These are phyloP conservation scores for Aramus guarauna DNA, from an alignment of 2,113 vertebrate species.

Conservation along the genomic window DNA sequence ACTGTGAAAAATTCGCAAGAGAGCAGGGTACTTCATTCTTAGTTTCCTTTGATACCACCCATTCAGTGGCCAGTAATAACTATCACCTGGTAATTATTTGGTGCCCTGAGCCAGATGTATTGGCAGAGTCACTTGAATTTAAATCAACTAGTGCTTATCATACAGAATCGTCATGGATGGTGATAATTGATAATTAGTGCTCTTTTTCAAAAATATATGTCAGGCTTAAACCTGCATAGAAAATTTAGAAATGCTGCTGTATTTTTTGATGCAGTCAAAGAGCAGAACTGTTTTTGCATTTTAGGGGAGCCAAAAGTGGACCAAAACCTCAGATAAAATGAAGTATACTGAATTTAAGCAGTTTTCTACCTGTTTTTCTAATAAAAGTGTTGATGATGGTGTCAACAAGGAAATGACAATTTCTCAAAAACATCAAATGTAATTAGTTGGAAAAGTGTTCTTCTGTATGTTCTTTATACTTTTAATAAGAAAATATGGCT, in stretches of 20 bases:
- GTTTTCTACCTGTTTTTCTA: neutral
- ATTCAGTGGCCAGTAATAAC: neutral
- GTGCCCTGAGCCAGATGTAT: neutral
- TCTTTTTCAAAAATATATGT: neutral
- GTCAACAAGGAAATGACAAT: neutral
- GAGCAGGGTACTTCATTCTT: neutral
- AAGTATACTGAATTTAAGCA: neutral
- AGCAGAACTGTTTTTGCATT: neutral
- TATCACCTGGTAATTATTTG: neutral
- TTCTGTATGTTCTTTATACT: neutral
- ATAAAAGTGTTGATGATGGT: neutral
- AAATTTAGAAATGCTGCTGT: neutral
- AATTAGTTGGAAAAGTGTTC: neutral
- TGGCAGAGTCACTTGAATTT: neutral
- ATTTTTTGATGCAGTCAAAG: neutral
- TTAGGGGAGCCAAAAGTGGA: fast-evolving
- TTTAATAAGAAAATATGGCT: neutral
- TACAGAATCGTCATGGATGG: neutral
- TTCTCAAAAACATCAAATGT: neutral
- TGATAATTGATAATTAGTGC: neutral
- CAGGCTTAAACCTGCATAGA: neutral
- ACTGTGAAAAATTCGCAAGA: neutral
- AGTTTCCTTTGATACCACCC: neutral
- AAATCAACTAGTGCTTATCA: neutral
- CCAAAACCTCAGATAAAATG: neutral